Base-by-base conservation (phyloP, 2,113 vertebrate genomes). In the Crotalus tigris region DNA sequence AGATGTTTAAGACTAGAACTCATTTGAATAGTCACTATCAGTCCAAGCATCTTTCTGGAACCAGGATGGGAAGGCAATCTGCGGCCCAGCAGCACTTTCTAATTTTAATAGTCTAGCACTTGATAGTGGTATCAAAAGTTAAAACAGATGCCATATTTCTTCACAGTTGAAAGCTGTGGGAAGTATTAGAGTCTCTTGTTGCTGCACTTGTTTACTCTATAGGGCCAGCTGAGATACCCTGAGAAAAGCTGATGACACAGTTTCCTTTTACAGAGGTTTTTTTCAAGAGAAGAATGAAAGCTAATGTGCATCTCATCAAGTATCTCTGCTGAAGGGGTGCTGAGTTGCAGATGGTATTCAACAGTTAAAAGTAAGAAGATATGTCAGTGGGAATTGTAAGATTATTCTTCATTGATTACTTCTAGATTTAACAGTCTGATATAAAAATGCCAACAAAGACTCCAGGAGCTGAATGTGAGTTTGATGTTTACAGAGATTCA, bases 251-350 rank as follows among this genome's bases (percentile, higher is more conserved):
- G 94, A 21, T 75, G 89, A 88, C 46, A 0, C 12, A 24, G 51
- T 90, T 64, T 85, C 85, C 26, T 69, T 33, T 33, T 33, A 55
- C 75, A 54, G 87, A 94, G 12, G 85, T 51, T 58, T 90, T 90
- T 64, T 11, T 7, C 51, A 24, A 53, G 1, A 23, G 46, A 87
- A 10, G 44, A 9, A 51, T 46, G 44, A 51, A 6, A 81, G 19
- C 10, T 33, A 23, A 24, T 0, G 7, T 17, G 15, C 7, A 6
- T 6, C 17, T 46, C 8, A 1, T 57, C n/a, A 11, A 33, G 23
- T 33, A 59, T 51, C 0, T 81, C 39, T 91, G 1, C 29, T 46
- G 39, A 26, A 21, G 58, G 69, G 49, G 12, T 1, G 49, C n/a
- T 19, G 87, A 9, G 6, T 17, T 53, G 87, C 29, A 10, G 88